Percentiles rank a stretch among this genome's conserved stretches.
These are phyloP conservation scores for Dufourea novaeangliae DNA, from an alignment of 1,140 invertebrate species.

Conservation along the genomic window DNA sequence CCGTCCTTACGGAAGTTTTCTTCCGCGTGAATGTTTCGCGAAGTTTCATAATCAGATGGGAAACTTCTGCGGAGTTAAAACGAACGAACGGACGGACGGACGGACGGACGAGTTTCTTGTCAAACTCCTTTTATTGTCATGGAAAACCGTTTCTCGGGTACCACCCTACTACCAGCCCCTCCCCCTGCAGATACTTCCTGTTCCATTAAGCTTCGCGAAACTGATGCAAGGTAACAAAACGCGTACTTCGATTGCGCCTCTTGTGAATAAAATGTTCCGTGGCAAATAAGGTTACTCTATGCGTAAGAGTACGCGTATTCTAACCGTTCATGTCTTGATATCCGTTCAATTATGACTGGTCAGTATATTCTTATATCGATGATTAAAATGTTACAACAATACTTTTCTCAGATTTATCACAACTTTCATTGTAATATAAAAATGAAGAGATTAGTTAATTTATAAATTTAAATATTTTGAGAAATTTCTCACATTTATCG, in stretches of 20 bases:
- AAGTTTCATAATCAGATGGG: conserved; percentile 47
- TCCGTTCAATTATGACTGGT: no score
- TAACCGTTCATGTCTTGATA: no score
- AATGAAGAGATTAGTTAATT: no score
- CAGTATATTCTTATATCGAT: no score
- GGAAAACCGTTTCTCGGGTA: conserved; percentile 2
- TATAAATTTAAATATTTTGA: no score
- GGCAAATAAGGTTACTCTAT: conserved; percentile 33
- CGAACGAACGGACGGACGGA: conserved; percentile 11
- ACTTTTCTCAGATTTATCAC: no score
- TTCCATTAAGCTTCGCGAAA: neutral
- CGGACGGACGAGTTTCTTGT: conserved; percentile 32
- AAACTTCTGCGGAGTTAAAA: conserved; percentile 32
- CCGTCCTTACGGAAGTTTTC: conserved; percentile 16
- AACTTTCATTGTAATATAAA: no score
- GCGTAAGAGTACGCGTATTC: no score
- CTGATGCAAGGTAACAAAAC: conserved; percentile 13
- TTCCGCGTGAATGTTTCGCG: conserved; percentile 32
- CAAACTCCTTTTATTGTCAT: conserved; percentile 28
- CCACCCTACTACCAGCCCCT: neutral
- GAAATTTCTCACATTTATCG: no score
- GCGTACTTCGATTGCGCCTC: neutral
- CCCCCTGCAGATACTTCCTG: neutral
- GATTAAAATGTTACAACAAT: no score
- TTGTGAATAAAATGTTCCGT: no score